Conservation (phyloP, 1,140 invertebrate genomes). For the Drosophila yakuba region DNA sequence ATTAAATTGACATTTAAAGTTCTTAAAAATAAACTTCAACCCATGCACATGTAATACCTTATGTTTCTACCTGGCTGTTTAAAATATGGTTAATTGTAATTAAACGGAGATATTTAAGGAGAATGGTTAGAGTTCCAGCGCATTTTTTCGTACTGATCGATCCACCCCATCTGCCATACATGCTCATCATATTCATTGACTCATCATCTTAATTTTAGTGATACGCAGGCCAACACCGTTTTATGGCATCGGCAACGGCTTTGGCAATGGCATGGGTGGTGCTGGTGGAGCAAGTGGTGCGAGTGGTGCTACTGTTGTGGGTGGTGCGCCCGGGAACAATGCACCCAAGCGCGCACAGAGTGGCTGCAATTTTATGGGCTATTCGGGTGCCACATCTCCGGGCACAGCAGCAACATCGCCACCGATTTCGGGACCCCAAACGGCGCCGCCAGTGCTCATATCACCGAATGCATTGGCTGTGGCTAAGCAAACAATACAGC, state of each 20-base stretch:
- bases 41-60: too few relatives aligned
- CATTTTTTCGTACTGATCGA: conserved; percentile 6
- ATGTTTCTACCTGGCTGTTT: not conserved
- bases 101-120: not conserved
- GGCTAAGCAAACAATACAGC: conserved; percentile 76
- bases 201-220: conserved; percentile 85
- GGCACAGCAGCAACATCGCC: conserved; percentile 10
- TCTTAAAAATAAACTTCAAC: too few relatives aligned
- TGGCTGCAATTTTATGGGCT: conserved; percentile 50
- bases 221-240: conserved; percentile 81
- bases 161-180: conserved; percentile 37
- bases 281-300: conserved; percentile 4
- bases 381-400: not conserved
- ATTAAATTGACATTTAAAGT: too few relatives aligned
- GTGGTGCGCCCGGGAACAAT: conserved; percentile 5
- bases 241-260: conserved; percentile 71
- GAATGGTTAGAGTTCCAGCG: not conserved
- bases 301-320: not conserved
- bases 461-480: conserved; percentile 59
- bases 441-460: conserved; percentile 35
- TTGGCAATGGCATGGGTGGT: conserved; percentile 53
- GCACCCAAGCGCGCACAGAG: conserved; percentile 35
- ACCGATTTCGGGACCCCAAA: conserved; percentile 10
- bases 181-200: conserved; percentile 80
- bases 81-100: not conserved